Evolutionary conservation across 1,140 invertebrate genomes (phyloP).

Genomic region (Bombus confusus): DNA sequence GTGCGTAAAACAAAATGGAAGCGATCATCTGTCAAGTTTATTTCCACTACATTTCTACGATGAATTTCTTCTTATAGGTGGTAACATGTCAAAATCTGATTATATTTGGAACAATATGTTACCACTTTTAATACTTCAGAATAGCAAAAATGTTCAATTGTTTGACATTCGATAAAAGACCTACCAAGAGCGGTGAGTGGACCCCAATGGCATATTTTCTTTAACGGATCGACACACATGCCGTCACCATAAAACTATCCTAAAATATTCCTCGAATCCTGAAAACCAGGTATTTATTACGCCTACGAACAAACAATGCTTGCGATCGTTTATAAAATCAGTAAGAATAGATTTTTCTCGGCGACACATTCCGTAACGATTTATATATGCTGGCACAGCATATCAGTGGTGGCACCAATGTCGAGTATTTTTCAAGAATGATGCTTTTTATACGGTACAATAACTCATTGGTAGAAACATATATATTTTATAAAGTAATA

Average conservation of each 20-base stretch:
- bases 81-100: neutral
- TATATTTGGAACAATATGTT: neutral
- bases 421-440: neutral
- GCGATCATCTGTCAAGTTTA: slow-evolving; percentile 1
- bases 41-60: neutral
- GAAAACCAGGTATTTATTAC: neutral
- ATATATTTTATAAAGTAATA: neutral
- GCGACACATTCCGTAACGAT: slow-evolving; percentile 33
- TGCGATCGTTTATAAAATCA: slow-evolving; percentile 15
- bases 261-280: slow-evolving; percentile 7
- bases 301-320: neutral
- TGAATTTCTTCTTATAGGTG: neutral
- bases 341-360: slow-evolving; percentile 28
- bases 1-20: slow-evolving; percentile 19
- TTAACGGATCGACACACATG: slow-evolving; percentile 84
- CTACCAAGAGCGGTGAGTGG: slow-evolving; percentile 90
- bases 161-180: slow-evolving; percentile 33
- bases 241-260: slow-evolving; percentile 52
- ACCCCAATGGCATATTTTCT: slow-evolving; percentile 89
- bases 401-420: slow-evolving; percentile 37
- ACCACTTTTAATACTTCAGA: neutral
- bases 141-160: neutral
- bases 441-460: neutral
- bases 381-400: slow-evolving; percentile 17
- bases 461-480: neutral